A percentile compares a stretch with the other conserved stretches of the same genome.
phyloP scores from a whole-genome alignment of 2,888 invertebrate genomes.

The Palloptera scutellata region DNA sequence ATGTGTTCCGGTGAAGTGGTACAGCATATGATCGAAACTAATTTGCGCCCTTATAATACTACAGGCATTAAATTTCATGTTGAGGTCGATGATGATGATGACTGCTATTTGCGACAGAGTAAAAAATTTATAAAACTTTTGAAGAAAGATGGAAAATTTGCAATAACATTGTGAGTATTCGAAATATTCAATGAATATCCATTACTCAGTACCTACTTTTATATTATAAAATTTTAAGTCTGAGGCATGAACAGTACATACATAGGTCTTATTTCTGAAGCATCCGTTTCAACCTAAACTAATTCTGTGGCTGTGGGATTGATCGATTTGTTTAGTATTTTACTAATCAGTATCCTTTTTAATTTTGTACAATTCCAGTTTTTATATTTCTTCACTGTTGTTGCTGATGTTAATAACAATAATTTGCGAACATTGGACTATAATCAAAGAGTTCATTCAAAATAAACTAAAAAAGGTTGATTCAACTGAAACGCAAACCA shows the following conservation, averaged over 20 bases:
- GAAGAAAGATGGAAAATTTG: slow-evolving; percentile 62
- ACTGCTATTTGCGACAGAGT: slow-evolving; percentile 69
- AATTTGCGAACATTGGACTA: slow-evolving; percentile 39
- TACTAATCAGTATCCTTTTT: too few relatives aligned
- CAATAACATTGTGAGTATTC: slow-evolving; percentile 65
- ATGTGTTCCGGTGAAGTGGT: slow-evolving; percentile 70
- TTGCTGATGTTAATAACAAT: slow-evolving; percentile 34
- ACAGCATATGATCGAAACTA: slow-evolving; percentile 66
- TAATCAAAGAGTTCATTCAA: neutral
- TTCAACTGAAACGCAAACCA: neutral
- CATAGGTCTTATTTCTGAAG: too few relatives aligned
- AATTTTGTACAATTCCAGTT: too few relatives aligned
- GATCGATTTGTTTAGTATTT: too few relatives aligned
- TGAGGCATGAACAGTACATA: too few relatives aligned
- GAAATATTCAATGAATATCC: neutral
- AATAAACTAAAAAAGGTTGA: slow-evolving; percentile 1
- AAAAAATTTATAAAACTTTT: slow-evolving; percentile 48
- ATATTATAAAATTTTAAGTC: too few relatives aligned
- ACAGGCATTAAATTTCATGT: slow-evolving; percentile 69
- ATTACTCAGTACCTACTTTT: too few relatives aligned
- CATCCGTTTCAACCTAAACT: too few relatives aligned
- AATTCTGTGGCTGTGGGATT: too few relatives aligned
- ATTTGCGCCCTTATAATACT: slow-evolving; percentile 69
- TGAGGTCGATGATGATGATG: slow-evolving; percentile 67
- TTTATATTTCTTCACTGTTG: slow-evolving; percentile 11